A percentile compares a stretch with the other conserved stretches of the same genome.
phyloP scores from a whole-genome alignment of 2,888 invertebrate genomes.

The Diarsia dahlii region DNA sequence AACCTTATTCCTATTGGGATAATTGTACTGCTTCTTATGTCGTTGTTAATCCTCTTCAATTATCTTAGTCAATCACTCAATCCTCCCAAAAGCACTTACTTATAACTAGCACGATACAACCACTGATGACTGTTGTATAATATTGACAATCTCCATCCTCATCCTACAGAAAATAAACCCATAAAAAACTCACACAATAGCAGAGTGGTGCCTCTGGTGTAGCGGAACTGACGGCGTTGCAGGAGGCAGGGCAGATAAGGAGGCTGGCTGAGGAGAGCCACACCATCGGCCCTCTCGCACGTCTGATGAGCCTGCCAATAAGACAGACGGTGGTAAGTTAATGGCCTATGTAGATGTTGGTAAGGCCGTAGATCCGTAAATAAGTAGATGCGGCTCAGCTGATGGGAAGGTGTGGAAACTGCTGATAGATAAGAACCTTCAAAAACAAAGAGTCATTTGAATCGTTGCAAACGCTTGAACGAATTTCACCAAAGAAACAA shows the following conservation, averaged over 20 bases:
- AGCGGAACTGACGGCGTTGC: constrained; percentile 81
- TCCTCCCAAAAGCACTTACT: background rate
- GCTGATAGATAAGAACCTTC: background rate
- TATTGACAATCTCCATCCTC: background rate
- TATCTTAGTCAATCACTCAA: background rate
- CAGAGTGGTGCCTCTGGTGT: constrained; percentile 87
- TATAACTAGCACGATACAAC: background rate
- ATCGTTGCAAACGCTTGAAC: background rate
- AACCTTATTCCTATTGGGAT: background rate
- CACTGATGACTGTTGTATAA: background rate
- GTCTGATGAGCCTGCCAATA: constrained; percentile 85
- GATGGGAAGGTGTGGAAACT: background rate
- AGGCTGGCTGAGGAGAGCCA: constrained; percentile 92
- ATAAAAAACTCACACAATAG: constrained; percentile 83
- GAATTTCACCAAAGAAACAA: background rate
- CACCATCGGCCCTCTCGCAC: constrained; percentile 90
- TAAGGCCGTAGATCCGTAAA: background rate
- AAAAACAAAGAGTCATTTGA: background rate
- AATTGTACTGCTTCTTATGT: background rate
- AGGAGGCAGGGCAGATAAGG: constrained; percentile 91
- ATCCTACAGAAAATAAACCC: background rate
- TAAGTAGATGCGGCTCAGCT: background rate
- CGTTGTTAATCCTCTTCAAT: background rate
- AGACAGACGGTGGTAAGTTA: constrained; percentile 52
- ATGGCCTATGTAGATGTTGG: constrained; percentile 14